These are phyloP conservation scores for Etheostoma spectabile DNA, from an alignment of 2,113 vertebrate genomes.

Conservation along the genomic window DNA sequence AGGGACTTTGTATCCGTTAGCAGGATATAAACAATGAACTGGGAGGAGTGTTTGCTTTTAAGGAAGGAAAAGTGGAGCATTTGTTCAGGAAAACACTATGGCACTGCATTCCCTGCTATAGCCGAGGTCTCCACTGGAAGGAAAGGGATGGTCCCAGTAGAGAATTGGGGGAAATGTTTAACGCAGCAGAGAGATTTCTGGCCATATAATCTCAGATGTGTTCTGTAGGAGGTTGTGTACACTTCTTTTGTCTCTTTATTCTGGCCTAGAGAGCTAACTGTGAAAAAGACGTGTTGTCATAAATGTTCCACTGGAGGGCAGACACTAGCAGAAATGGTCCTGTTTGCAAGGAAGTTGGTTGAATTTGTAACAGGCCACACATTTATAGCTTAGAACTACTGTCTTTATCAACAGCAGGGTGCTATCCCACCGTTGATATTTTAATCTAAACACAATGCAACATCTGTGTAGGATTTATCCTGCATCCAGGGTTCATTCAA, in stretches of 20 bases:
- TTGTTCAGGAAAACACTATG: conserved; percentile 74
- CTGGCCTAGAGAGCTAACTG: not conserved
- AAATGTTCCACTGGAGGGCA: conserved; percentile 69
- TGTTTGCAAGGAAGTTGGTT: conserved; percentile 34
- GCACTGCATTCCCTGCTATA: conserved; percentile 32
- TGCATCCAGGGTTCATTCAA: not conserved
- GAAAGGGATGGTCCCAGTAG: conserved; percentile 75
- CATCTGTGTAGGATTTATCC: not conserved
- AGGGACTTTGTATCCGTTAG: conserved; percentile 64
- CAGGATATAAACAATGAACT: conserved; percentile 65
- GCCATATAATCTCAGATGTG: conserved; percentile 48
- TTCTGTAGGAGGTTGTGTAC: conserved; percentile 12
- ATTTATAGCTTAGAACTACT: not conserved
- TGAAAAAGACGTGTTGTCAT: conserved; percentile 14
- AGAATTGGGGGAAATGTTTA: conserved; percentile 78
- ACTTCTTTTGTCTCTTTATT: conserved; percentile 22
- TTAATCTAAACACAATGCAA: not conserved
- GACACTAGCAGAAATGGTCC: conserved; percentile 32
- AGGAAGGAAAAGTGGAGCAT: conserved; percentile 80
- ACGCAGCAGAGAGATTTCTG: conserved; percentile 31
- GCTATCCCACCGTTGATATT: not conserved
- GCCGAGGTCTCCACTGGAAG: conserved; percentile 66
- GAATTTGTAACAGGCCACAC: conserved; percentile 15
- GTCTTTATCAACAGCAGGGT: not conserved
- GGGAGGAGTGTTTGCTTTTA: conserved; percentile 48